Conservation (phyloP, 2,113 vertebrate genomes). For the Procavia capensis region DNA sequence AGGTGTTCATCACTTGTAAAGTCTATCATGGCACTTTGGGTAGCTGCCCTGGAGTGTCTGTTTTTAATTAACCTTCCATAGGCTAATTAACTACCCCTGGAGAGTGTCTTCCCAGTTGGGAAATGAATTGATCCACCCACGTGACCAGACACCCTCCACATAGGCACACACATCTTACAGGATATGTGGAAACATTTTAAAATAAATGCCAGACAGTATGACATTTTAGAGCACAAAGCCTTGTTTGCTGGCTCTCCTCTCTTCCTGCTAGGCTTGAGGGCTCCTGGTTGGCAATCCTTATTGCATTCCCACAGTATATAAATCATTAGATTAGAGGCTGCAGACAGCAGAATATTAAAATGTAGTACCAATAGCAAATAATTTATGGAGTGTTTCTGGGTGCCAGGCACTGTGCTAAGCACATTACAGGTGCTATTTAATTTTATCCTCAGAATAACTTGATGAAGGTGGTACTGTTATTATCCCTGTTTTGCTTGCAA, state of each 20-base stretch:
- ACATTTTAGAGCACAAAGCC: constrained; percentile 29
- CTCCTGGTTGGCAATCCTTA: constrained; percentile 65
- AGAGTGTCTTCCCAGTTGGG: constrained; percentile 29
- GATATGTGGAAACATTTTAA: constrained; percentile 64
- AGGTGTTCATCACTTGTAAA: constrained; percentile 44
- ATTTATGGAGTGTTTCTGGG: constrained; percentile 71
- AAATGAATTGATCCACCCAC: background rate
- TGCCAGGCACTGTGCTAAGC: constrained; percentile 65
- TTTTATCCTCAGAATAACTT: constrained; percentile 54
- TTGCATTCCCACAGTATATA: constrained; percentile 70
- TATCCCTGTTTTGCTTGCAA: constrained; percentile 15
- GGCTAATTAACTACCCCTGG: constrained; percentile 35
- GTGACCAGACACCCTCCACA: background rate
- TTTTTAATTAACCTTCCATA: constrained; percentile 62
- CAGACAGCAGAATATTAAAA: constrained; percentile 68
- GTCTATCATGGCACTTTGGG: constrained; percentile 14
- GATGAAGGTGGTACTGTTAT: constrained; percentile 46
- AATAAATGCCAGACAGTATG: constrained; percentile 21
- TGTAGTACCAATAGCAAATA: constrained; percentile 65
- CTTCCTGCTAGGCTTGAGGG: constrained; percentile 6
- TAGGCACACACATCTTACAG: background rate
- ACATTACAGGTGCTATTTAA: constrained; percentile 45
- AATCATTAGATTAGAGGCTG: constrained; percentile 60
- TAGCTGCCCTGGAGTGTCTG: background rate
- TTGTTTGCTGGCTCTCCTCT: constrained; percentile 47